phyloP scores from a whole-genome alignment of 2,888 invertebrate species.

The Oligia strigilis region DNA sequence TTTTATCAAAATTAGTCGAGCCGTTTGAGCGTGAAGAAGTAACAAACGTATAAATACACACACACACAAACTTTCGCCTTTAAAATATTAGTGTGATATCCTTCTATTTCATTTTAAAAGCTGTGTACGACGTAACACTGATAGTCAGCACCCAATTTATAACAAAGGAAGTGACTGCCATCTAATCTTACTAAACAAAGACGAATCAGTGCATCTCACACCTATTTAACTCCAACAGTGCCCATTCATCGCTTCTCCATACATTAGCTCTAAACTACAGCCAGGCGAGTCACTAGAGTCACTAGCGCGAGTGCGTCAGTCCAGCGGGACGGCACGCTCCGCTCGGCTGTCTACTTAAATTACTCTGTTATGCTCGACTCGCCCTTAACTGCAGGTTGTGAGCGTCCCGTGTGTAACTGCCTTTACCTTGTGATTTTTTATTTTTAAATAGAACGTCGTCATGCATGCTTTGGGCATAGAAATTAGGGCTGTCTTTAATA shows the following conservation, averaged over 20 bases:
- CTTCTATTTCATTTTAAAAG: not conserved
- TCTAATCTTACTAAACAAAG: constrained; percentile 19
- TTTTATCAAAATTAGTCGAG: too few species aligned
- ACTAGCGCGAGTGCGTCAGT: constrained; percentile 60
- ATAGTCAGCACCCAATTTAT: constrained; percentile 6
- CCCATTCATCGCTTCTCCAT: constrained; percentile 44
- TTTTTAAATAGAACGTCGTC: constrained; percentile 38
- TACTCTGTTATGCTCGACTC: constrained; percentile 81
- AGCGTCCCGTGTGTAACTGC: constrained; percentile 27
- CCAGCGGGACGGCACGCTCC: constrained; percentile 74
- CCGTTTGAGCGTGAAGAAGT: too few species aligned
- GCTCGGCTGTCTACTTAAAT: constrained; percentile 84
- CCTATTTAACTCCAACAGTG: constrained; percentile 47
- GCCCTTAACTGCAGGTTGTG: constrained; percentile 65
- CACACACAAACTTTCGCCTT: too few species aligned
- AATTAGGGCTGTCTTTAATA: constrained; percentile 32
- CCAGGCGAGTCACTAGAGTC: constrained; percentile 62
- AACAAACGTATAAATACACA: too few species aligned
- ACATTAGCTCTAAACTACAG: constrained; percentile 59
- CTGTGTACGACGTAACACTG: too few species aligned
- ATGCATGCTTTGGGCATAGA: constrained; percentile 47
- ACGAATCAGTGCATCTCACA: constrained; percentile 39
- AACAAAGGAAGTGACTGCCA: constrained; percentile 9
- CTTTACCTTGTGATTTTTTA: constrained; percentile 39
- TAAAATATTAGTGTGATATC: not conserved